These are phyloP conservation scores for Pyrochroa serraticornis DNA, from an alignment of 2,888 invertebrate species.

Conservation along the genomic window DNA sequence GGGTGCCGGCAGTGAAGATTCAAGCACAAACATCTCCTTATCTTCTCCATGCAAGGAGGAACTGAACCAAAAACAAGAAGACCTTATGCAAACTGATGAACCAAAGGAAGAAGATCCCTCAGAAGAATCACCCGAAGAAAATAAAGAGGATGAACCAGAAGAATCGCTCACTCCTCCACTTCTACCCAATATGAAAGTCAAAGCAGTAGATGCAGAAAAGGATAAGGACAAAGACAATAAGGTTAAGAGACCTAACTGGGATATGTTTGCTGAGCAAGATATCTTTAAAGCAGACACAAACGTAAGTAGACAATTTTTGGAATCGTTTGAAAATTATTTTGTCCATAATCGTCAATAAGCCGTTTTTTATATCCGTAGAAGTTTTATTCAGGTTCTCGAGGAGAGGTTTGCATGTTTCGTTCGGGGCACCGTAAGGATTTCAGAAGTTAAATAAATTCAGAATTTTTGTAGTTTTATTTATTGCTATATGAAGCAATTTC, in stretches of 20 bases:
- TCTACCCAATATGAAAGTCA: constrained; percentile 53
- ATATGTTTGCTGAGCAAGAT: constrained; percentile 93
- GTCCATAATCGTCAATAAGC: too few species aligned
- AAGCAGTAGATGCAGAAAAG: constrained; percentile 43
- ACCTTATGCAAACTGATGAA: constrained; percentile 13
- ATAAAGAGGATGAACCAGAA: constrained; percentile 36
- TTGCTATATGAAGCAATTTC: too few species aligned
- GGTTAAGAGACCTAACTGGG: constrained; percentile 73
- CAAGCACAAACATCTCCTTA: constrained; percentile 55
- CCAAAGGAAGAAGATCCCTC: constrained; percentile 6
- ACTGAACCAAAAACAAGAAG: constrained; percentile 16
- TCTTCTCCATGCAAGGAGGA: constrained; percentile 32
- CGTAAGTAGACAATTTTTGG: constrained; percentile 42
- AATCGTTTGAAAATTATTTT: too few species aligned
- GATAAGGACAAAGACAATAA: constrained; percentile 52
- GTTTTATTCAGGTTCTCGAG: too few species aligned
- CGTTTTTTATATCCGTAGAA: too few species aligned
- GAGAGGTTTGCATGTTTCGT: too few species aligned
- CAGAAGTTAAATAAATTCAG: too few species aligned
- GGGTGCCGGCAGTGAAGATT: constrained; percentile 66
- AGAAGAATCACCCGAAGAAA: constrained; percentile 13
- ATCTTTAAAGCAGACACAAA: constrained; percentile 65
- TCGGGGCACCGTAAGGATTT: too few species aligned
- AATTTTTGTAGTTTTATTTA: too few species aligned
- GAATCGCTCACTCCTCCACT: constrained; percentile 57